Evolutionary conservation across 2,888 invertebrate species (phyloP), one percentile per base, ranked within the genome.

Genomic region (Xestia c-nigrum): DNA sequence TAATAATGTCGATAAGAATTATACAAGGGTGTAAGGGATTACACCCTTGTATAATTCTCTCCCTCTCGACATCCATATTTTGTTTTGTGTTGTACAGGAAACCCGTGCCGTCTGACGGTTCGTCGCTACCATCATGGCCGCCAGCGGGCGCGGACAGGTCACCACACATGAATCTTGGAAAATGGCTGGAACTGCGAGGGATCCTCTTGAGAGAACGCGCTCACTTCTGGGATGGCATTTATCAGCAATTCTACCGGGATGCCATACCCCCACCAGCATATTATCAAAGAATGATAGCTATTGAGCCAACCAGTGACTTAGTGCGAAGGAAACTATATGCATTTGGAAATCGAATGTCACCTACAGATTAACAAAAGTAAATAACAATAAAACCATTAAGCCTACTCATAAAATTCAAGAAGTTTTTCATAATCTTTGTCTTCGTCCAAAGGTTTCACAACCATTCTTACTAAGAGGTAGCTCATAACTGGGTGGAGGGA

Each of bases 141-240:
- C 76, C 90, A 43, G 83, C 78, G 2, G 78, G 80, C 9, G 76
- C 40, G 19, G 74, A 88, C 59, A 80, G 84, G 43, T 81, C 88
- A 21, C 91, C 90, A 6, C 79, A 91, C 72, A 89, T 91, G 90
- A 84, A 84, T 0, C 72, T 92, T 7, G 87, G 86, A 12, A 74
- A 83, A 9, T 85, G 83, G 16, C 5, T 89, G 59, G 79, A 89
- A 78, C 80, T 92, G 3, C 81, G 80, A 9, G 86, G 85, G 3
- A 65, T 84, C 6, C 72, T 88, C 43, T 64, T 90, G 47, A 80
- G 87, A 55, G 72, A 87, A 63, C 87, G 91, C 38, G 64, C 78
- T 40, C 66, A 31, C 7, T 89, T 92, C 72, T 92, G 91, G 92
- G 87, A 89, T 21, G 69, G 71, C 5, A 89, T 91, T 61, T 91